Percentiles rank a stretch among this genome's conserved stretches.
Conservation (phyloP, 2,888 invertebrate species). For the Rhopalosiphum nymphaeae region DNA sequence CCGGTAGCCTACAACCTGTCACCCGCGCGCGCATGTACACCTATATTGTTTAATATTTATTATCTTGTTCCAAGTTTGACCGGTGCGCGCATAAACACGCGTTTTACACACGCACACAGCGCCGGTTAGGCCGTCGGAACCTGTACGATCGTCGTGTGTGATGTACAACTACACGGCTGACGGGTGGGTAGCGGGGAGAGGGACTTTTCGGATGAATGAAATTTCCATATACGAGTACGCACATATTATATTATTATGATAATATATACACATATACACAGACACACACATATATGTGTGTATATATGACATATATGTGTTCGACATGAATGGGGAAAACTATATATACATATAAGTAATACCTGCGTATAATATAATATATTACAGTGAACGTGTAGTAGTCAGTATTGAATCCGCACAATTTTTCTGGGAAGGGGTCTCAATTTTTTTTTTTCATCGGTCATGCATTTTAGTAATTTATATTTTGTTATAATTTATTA, state of each 20-base stretch:
- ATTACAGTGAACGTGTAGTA: no score
- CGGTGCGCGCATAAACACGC: not conserved
- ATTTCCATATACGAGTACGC: not conserved
- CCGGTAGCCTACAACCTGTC: conserved; percentile 60
- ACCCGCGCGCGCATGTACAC: conserved; percentile 6
- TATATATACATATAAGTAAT: no score
- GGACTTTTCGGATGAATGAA: conserved; percentile 61
- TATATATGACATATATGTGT: not conserved
- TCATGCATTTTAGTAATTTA: no score
- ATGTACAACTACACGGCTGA: not conserved
- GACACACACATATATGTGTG: not conserved
- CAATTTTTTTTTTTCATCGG: no score
- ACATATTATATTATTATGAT: not conserved
- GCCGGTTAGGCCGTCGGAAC: not conserved
- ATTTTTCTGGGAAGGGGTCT: no score
- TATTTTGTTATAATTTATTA: no score
- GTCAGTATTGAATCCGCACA: no score
- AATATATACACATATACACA: not conserved
- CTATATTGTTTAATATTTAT: conserved; percentile 47
- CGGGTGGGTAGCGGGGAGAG: not conserved
- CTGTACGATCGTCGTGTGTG: not conserved
- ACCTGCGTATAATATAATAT: not conserved
- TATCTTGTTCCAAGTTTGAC: conserved; percentile 63
- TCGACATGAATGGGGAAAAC: conserved; percentile 31
- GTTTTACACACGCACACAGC: not conserved